Conservation (phyloP, 2,888 invertebrate genomes). For the Parnassius glacialis region DNA sequence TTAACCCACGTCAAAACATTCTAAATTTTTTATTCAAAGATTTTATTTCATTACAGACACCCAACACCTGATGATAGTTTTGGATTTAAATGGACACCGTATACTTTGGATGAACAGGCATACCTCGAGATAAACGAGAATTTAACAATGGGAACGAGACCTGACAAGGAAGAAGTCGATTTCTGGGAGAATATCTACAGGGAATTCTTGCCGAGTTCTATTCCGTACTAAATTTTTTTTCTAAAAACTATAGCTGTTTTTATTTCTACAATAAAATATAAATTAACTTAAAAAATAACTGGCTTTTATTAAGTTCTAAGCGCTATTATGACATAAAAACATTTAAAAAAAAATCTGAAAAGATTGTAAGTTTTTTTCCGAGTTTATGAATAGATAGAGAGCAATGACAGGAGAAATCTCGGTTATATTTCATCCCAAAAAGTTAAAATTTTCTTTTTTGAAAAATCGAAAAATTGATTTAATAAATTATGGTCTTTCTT, state of each 20-base stretch:
- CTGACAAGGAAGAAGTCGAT: constrained; percentile 38
- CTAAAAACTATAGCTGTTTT: not conserved
- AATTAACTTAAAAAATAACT: not conserved
- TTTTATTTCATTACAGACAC: constrained; percentile 47
- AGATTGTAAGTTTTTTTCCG: too few species aligned
- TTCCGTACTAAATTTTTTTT: constrained; percentile 16
- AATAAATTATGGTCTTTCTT: too few species aligned
- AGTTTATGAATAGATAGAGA: too few species aligned
- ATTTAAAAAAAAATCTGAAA: too few species aligned
- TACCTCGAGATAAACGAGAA: constrained; percentile 45
- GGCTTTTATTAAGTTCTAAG: too few species aligned
- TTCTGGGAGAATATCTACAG: constrained; percentile 45
- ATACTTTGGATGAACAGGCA: constrained; percentile 36
- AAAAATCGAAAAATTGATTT: too few species aligned
- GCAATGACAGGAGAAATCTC: too few species aligned
- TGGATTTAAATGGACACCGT: constrained; percentile 54
- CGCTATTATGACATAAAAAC: too few species aligned
- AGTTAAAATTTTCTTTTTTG: too few species aligned
- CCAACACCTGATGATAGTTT: constrained; percentile 49
- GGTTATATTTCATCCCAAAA: too few species aligned
- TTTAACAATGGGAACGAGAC: constrained; percentile 31
- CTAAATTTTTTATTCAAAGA: not conserved
- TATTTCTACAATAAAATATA: not conserved
- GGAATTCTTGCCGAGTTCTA: constrained; percentile 31
- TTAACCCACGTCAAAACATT: too few species aligned